Base-by-base conservation (phyloP, 2,113 vertebrate genomes). In the Brachyistius frenatus region DNA sequence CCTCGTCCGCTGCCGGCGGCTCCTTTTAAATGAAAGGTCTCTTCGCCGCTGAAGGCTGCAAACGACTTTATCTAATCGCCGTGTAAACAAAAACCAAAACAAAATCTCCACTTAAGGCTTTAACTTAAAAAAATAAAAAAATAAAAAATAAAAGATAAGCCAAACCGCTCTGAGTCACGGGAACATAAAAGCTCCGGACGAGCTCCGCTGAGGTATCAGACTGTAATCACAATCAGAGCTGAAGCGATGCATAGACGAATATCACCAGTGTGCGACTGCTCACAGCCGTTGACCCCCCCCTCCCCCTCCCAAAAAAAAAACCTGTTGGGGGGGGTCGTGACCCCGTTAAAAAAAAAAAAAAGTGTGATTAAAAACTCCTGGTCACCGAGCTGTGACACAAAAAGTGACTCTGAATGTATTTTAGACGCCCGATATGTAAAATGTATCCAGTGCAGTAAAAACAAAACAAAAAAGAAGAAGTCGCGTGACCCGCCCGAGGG, bases 41-140 rank as follows among this genome's bases (percentile, higher is more conserved):
- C 56, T 58, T 1, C 10, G 58, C 2, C 8, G 62, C 62, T 44
- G 49, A 76, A 23, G 49, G 14, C 55, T 72, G 54, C 41, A 16
- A 41, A 58, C 44, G 10, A 55, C 53, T 54, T 63, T 9, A 71
- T 56, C 68, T 66, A 64, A n/a, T 46, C 37, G 44, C 47, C 50
- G 41, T 32, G 56, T 70, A 57, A 77, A 87, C 41, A 1, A 76
- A 75, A 69, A 44, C 55, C 56, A 57, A 77, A 87, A 36, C 0
- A 76, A 75, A 69, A 44, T 55, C 56, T 81, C 35, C 3, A 56
- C 70, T 78, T 30, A 36, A 79, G n/a, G 44, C 72, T 80, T 2
- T 30, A 8, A 53, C 61, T 55, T 74, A 52, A 84, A 73, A 72
- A 23, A n/a, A n/a, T n/a, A n/a, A n/a, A n/a, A n/a, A n/a, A n/a